Evolutionary conservation across 2,888 invertebrate genomes (phyloP).

Genomic region (Melanostoma scalare): DNA sequence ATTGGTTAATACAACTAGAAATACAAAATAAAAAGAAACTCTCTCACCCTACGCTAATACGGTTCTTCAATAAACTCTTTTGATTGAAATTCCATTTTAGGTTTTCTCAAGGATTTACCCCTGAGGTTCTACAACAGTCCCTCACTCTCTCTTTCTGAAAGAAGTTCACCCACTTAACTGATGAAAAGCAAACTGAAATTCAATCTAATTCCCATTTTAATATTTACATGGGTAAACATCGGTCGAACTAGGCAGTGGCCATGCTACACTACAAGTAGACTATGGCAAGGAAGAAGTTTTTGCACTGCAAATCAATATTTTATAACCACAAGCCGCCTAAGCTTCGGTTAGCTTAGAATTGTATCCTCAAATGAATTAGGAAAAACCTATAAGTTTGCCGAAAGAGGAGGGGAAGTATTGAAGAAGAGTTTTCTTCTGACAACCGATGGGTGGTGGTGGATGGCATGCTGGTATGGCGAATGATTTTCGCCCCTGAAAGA

Average conservation of each 20-base stretch:
- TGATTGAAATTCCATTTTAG: conserved; percentile 65
- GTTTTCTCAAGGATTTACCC: conserved; percentile 36
- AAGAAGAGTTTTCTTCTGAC: conserved; percentile 23
- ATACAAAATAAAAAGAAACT: background rate
- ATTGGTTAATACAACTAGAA: conserved; percentile 53
- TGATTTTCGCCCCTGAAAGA: conserved; percentile 42
- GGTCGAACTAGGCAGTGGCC: background rate
- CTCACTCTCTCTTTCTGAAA: background rate
- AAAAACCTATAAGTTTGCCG: conserved; percentile 39
- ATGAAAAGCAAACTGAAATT: conserved; percentile 72
- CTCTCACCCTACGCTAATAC: conserved; percentile 33
- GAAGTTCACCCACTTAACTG: conserved; percentile 60
- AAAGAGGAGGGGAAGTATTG: background rate
- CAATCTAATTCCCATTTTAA: conserved; percentile 73
- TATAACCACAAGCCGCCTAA: conserved; percentile 51
- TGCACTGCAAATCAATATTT: conserved; percentile 67
- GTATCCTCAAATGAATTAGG: conserved; percentile 55
- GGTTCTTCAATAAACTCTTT: conserved; percentile 61
- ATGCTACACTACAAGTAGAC: background rate
- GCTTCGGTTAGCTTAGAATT: conserved; percentile 17
- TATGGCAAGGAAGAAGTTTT: conserved; percentile 28
- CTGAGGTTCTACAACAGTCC: background rate
- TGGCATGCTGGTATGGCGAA: background rate
- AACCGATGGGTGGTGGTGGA: background rate
- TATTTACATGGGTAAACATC: conserved; percentile 72